Evolutionary conservation across 35 echinoderm and acorn worm genomes (phyloP).

Genomic region (Diadema setosum): DNA sequence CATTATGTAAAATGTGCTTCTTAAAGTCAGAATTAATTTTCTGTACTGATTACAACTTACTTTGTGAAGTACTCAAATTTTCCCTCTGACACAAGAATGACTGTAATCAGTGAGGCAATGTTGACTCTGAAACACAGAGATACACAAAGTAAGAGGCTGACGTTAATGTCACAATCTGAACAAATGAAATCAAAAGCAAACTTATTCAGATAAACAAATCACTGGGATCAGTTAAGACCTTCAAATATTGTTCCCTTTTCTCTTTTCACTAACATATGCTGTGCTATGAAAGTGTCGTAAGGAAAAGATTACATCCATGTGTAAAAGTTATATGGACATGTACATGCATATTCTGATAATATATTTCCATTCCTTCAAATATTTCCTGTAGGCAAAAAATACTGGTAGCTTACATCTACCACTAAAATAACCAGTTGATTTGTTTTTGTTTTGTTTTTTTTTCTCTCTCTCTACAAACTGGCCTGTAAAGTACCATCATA

Average conservation of each 20-base stretch:
- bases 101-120: slow-evolving; percentile 68
- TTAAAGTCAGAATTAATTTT: background rate
- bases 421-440: too few species aligned
- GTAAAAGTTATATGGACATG: too few species aligned
- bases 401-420: too few species aligned
- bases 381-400: too few species aligned
- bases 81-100: slow-evolving; percentile 51
- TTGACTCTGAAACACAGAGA: slow-evolving; percentile 45
- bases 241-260: background rate
- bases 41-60: slow-evolving; percentile 9
- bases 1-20: background rate
- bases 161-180: too few species aligned
- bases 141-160: background rate
- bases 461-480: too few species aligned
- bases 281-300: background rate
- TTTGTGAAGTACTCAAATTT: slow-evolving; percentile 65
- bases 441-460: too few species aligned
- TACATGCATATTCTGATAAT: too few species aligned
- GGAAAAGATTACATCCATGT: background rate
- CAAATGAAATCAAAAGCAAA: background rate
- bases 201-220: background rate
- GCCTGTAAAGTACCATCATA: too few species aligned
- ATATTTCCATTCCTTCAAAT: too few species aligned
- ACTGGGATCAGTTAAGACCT: background rate
- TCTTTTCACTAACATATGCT: background rate